Percentiles rank a stretch among this genome's conserved stretches.
These are phyloP conservation scores for Lagocephalus sceleratus DNA, from an alignment of 2,797 vertebrate species.

Conservation along the genomic window DNA sequence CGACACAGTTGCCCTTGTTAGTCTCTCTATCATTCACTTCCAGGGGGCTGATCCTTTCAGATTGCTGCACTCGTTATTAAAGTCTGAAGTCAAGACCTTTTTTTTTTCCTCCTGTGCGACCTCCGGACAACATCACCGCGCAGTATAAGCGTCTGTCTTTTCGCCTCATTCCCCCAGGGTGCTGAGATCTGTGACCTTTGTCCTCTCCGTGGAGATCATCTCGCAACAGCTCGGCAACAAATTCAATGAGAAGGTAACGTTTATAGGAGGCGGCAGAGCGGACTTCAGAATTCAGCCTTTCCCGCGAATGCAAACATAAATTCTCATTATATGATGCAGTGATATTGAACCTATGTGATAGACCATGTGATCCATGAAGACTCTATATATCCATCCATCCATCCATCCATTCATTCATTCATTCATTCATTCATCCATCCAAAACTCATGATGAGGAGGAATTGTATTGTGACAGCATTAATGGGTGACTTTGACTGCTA, in stretches of 20 bases:
- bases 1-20: conserved; percentile 1
- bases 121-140: conserved; percentile 22
- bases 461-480: neutral
- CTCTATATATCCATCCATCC: too few species aligned
- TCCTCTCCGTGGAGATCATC: conserved; percentile 12
- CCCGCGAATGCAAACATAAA: too few species aligned
- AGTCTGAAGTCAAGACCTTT: conserved; percentile 25
- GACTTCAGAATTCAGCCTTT: too few species aligned
- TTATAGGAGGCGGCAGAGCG: neutral
- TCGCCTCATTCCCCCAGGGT: conserved; percentile 18
- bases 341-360: too few species aligned
- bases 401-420: too few species aligned
- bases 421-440: too few species aligned
- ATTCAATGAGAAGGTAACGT: neutral
- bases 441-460: too few species aligned
- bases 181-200: conserved; percentile 18
- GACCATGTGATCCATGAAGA: too few species aligned
- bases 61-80: conserved; percentile 39
- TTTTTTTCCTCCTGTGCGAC: conserved; percentile 24
- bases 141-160: conserved; percentile 18
- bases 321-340: too few species aligned
- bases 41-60: conserved; percentile 12
- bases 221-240: neutral
- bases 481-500: conserved; percentile 6
- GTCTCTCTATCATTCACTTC: conserved; percentile 15